phyloP scores from a whole-genome alignment of 2,113 vertebrate species.

The chimpanzee (Pan troglodytes) region DNA sequence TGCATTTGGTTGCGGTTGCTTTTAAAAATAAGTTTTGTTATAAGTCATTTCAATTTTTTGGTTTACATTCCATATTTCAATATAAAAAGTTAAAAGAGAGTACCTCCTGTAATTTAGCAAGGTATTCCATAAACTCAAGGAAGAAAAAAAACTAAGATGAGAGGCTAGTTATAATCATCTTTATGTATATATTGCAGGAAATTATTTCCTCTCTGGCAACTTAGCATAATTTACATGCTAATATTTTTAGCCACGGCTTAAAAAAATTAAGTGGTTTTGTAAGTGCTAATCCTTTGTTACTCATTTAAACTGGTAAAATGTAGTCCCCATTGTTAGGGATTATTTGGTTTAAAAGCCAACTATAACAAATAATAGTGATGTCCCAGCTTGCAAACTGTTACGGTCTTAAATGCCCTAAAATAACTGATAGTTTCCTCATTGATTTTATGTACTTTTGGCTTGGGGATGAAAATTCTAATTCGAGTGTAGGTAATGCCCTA shows the following conservation, averaged over 20 bases:
- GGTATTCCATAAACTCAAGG: not conserved
- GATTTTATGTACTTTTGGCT: slow-evolving; percentile 25
- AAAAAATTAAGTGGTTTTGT: not conserved
- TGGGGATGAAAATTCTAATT: not conserved
- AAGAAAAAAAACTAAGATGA: not conserved
- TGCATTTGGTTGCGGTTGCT: slow-evolving; percentile 12
- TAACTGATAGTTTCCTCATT: slow-evolving; percentile 18
- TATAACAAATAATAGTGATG: not conserved
- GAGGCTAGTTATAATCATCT: not conserved
- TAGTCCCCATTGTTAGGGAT: not conserved
- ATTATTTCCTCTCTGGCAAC: not conserved
- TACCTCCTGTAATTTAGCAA: not conserved
- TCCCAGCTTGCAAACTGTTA: not conserved
- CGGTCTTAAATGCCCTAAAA: not conserved
- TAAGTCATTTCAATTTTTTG: not conserved
- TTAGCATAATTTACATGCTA: not conserved
- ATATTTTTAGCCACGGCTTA: slow-evolving; percentile 36
- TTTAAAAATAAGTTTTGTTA: slow-evolving; percentile 25
- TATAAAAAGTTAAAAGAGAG: not conserved
- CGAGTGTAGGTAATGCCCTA: slow-evolving; percentile 38
- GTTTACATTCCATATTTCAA: slow-evolving; percentile 14
- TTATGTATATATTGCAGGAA: not conserved
- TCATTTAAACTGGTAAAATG: too few species aligned
- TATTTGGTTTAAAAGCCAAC: slow-evolving; percentile 35
- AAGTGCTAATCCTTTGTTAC: not conserved